These are phyloP conservation scores for Psix sp. DNA, from an alignment of 1,140 invertebrate genomes.

Conservation along the genomic window DNA sequence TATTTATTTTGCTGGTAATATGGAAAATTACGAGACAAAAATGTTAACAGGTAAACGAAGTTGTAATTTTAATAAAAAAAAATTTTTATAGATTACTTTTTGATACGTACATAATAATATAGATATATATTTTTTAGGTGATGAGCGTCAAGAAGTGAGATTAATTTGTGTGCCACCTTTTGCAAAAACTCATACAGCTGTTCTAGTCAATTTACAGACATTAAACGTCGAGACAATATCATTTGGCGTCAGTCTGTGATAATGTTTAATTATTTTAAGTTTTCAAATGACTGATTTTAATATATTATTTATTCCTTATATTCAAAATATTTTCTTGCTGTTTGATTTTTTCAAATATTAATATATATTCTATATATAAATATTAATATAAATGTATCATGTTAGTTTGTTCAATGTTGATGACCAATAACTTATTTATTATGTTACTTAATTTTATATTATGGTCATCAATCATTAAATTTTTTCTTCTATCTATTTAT, in stretches of 20 bases:
- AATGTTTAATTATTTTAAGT: conserved; percentile 10
- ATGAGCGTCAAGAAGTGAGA: conserved; percentile 79
- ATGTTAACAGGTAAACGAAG: conserved; percentile 79
- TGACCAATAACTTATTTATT: too few relatives aligned
- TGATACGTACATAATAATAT: conserved; percentile 14
- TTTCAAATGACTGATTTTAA: not conserved
- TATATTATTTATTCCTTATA: too few relatives aligned
- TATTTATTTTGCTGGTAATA: conserved; percentile 94
- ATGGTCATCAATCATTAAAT: too few relatives aligned
- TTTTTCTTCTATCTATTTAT: too few relatives aligned
- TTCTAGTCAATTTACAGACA: conserved; percentile 82
- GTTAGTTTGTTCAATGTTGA: too few relatives aligned
- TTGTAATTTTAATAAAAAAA: conserved; percentile 11
- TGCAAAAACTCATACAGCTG: conserved; percentile 79
- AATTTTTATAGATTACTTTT: conserved; percentile 10
- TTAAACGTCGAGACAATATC: conserved; percentile 81
- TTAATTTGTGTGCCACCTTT: conserved; percentile 84
- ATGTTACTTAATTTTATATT: too few relatives aligned
- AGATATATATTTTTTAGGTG: conserved; percentile 73
- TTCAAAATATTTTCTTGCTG: too few relatives aligned
- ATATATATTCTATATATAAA: too few relatives aligned
- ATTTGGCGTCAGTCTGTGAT: conserved; percentile 72
- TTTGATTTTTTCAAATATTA: too few relatives aligned
- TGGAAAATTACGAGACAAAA: conserved; percentile 83
- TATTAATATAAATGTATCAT: too few relatives aligned